phyloP scores from a whole-genome alignment of 2,888 invertebrate species.

The Catocala fraxini region DNA sequence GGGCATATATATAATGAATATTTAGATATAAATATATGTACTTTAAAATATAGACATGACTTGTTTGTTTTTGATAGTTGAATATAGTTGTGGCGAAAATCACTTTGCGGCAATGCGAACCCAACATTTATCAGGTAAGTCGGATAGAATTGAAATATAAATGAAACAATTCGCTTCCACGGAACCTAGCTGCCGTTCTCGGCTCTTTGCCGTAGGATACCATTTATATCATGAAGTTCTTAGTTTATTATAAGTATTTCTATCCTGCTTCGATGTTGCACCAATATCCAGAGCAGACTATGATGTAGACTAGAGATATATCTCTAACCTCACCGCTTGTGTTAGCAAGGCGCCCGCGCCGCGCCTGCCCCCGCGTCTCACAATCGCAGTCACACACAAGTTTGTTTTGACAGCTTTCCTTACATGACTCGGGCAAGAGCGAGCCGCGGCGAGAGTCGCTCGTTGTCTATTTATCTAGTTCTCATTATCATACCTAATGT shows the following conservation, averaged over 20 bases:
- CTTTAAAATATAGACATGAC: slow-evolving; percentile 20
- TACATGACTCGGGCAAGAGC: slow-evolving; percentile 37
- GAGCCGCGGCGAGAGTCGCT: slow-evolving; percentile 31
- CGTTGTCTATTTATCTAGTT: slow-evolving; percentile 47
- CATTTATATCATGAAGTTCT: slow-evolving; percentile 35
- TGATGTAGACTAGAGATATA: slow-evolving; percentile 30
- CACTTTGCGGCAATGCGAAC: slow-evolving; percentile 26
- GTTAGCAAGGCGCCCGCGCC: neutral
- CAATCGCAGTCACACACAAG: slow-evolving; percentile 13
- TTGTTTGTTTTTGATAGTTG: slow-evolving; percentile 26
- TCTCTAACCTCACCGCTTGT: slow-evolving; percentile 16
- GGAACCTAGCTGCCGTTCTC: slow-evolving; percentile 19
- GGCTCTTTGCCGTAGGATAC: slow-evolving; percentile 30
- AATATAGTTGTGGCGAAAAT: slow-evolving; percentile 22
- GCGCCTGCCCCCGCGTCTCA: neutral
- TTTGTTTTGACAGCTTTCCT: slow-evolving; percentile 46
- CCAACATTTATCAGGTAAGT: slow-evolving; percentile 19
- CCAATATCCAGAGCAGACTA: slow-evolving; percentile 29
- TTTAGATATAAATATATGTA: slow-evolving; percentile 27
- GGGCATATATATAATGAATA: slow-evolving; percentile 22
- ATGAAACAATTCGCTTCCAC: slow-evolving; percentile 30
- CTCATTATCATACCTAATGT: slow-evolving; percentile 53
- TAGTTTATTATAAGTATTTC: slow-evolving; percentile 42
- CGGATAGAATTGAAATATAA: slow-evolving; percentile 25
- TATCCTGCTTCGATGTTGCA: slow-evolving; percentile 39